Evolutionary conservation across 2,113 vertebrate species (phyloP), one percentile per base, ranked within the genome.

Genomic region (Onychostruthus taczanowskii): DNA sequence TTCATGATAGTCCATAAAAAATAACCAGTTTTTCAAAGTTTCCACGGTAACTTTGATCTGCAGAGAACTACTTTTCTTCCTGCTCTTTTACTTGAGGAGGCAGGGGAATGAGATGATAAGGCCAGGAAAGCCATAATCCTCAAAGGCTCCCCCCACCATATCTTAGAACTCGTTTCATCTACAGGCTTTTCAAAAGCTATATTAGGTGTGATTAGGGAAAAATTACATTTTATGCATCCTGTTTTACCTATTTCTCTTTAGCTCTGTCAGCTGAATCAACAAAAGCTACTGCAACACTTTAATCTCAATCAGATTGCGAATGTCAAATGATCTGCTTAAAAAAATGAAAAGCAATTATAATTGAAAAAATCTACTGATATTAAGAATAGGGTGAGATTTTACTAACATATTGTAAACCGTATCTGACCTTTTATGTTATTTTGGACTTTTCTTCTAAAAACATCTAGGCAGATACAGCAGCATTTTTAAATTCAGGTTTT

Each of bases 371-470:
- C 30, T 46, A 94, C 35, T 90, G 43, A 84, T 82, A 78, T 16
- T 94, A 80, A 72, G 56, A 93, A 76, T 30, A 68, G 24, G 21
- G 62, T 70, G 19, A 90, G 37, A 75, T 26, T 95, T 96, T 69
- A 61, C 23, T 84, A 92, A 90, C 68, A 82, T 89, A 72, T 59
- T 95, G 70, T 66, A 92, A 90, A 63, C 64, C 30, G 2, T 41
- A 64, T 72, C 80, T 96, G 96, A 97, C 67, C 67, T 95, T 96
- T 91, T 76, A 26, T n/a, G 49, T 93, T 96, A 91, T 91, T 97
- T 96, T 86, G 6, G 44, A 92, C 94, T 94, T 93, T 72, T n/a
- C 11, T 89, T 81, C 46, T 62, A 30, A 53, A 92, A 31, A 9
- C 7, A 14, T 30, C 31, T 24, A 52, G n/a, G 6, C 27, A 52